Percentiles rank a stretch among this genome's conserved stretches.
phyloP scores from a whole-genome alignment of 2,113 vertebrate genomes.

The Mionectes macconnelli region DNA sequence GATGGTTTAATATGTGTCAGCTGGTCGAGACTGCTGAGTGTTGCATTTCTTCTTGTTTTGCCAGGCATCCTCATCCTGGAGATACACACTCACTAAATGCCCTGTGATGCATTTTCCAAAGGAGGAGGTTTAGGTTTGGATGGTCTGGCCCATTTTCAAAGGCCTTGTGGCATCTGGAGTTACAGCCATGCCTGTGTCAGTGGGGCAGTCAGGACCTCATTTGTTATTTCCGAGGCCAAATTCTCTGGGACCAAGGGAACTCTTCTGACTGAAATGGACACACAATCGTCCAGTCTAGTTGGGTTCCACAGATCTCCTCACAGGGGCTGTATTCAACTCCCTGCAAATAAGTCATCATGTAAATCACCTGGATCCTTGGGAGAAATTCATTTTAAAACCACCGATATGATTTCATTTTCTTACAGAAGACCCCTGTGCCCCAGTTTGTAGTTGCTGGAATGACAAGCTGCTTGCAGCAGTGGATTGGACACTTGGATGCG shows the following conservation, averaged over 20 bases:
- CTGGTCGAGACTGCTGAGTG: not conserved
- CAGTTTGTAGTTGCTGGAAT: not conserved
- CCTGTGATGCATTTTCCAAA: not conserved
- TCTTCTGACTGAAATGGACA: not conserved
- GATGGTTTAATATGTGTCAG: conserved; percentile 5
- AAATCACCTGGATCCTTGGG: not conserved
- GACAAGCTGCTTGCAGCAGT: not conserved
- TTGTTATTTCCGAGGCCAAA: not conserved
- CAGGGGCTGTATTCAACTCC: not conserved
- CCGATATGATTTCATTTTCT: not conserved
- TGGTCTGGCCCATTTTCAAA: not conserved
- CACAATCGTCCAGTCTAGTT: not conserved
- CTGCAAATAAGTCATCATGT: not conserved
- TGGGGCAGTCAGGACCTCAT: rapidly evolving
- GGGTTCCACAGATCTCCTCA: rapidly evolving
- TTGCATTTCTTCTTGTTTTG: not conserved
- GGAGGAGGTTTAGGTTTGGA: not conserved
- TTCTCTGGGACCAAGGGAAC: not conserved
- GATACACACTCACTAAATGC: not conserved
- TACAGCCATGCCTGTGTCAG: not conserved
- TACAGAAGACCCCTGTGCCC: not conserved
- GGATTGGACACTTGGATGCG: not conserved
- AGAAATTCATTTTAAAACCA: not conserved
- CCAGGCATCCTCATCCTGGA: not conserved
- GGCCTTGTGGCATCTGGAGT: not conserved